Evolutionary conservation across 2,888 invertebrate species (phyloP).

Genomic region (Theodoxus fluviatilis): DNA sequence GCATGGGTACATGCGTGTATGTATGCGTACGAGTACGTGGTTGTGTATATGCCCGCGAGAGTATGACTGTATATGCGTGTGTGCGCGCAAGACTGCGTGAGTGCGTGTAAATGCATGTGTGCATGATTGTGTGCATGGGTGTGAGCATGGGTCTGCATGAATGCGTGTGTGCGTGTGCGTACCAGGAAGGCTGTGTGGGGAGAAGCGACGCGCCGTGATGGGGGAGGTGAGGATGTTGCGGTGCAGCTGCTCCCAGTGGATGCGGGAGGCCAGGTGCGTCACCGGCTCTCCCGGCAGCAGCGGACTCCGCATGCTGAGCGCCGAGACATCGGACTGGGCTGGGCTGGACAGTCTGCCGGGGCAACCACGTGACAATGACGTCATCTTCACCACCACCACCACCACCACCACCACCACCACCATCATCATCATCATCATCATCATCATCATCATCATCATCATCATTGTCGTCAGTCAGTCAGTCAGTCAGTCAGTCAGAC

Average conservation of each 20-base stretch:
- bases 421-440: too few relatives aligned
- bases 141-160: neutral
- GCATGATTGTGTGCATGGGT: too few relatives aligned
- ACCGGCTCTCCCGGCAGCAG: constrained; percentile 52
- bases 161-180: neutral
- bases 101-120: too few relatives aligned
- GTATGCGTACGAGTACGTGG: too few relatives aligned
- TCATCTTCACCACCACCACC: too few relatives aligned
- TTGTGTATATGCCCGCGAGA: too few relatives aligned
- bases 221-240: constrained; percentile 49
- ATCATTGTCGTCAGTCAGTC: neutral
- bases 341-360: constrained; percentile 52
- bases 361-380: too few relatives aligned
- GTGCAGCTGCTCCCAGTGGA: constrained; percentile 62
- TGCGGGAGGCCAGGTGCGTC: constrained; percentile 57
- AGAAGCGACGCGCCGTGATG: constrained; percentile 50
- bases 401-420: too few relatives aligned
- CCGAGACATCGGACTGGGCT: constrained; percentile 55
- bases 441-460: neutral
- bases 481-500: neutral
- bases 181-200: constrained; percentile 56
- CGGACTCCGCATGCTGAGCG: constrained; percentile 55
- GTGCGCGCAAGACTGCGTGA: too few relatives aligned
- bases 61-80: too few relatives aligned
- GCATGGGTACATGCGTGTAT: too few relatives aligned